phyloP scores from a whole-genome alignment of 53 echinoderm and acorn worm species.

The Luidia sarsii region DNA sequence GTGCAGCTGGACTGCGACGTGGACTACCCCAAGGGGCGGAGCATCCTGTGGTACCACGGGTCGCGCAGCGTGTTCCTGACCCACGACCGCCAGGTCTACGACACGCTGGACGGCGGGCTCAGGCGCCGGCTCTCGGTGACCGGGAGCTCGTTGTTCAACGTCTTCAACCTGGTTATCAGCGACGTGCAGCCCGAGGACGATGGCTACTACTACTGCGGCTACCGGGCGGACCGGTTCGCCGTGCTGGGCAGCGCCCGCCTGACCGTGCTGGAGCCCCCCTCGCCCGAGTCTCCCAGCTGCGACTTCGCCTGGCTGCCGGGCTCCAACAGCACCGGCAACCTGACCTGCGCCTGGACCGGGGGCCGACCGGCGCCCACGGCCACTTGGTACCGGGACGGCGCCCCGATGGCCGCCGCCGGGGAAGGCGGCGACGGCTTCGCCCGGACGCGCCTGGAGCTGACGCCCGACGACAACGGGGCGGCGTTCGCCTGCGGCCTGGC shows the following conservation, averaged over 20 bases:
- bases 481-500: slow-evolving; percentile 39
- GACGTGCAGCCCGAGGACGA: slow-evolving; percentile 48
- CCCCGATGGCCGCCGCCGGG: not conserved
- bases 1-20: slow-evolving; percentile 65
- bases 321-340: not conserved
- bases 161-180: slow-evolving; percentile 61
- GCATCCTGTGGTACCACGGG: slow-evolving; percentile 53
- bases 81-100: not conserved
- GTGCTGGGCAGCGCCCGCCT: slow-evolving; percentile 54
- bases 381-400: slow-evolving; percentile 25
- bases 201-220: slow-evolving; percentile 68
- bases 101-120: slow-evolving; percentile 32
- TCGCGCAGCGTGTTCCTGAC: slow-evolving; percentile 13
- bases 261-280: slow-evolving; percentile 36
- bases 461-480: slow-evolving; percentile 42
- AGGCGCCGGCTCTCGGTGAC: slow-evolving; percentile 63
- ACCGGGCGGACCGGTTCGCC: slow-evolving; percentile 17
- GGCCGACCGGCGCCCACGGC: slow-evolving; percentile 18
- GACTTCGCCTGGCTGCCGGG: not conserved
- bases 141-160: slow-evolving; percentile 35
- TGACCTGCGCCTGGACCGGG: slow-evolving; percentile 35
- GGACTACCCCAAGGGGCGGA: slow-evolving; percentile 41
- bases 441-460: slow-evolving; percentile 31
- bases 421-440: slow-evolving; percentile 12
- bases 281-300: not conserved